A percentile compares a stretch with the other conserved stretches of the same genome.
These are phyloP conservation scores for Ophiodon elongatus DNA, from an alignment of 2,113 vertebrate genomes.

Conservation along the genomic window DNA sequence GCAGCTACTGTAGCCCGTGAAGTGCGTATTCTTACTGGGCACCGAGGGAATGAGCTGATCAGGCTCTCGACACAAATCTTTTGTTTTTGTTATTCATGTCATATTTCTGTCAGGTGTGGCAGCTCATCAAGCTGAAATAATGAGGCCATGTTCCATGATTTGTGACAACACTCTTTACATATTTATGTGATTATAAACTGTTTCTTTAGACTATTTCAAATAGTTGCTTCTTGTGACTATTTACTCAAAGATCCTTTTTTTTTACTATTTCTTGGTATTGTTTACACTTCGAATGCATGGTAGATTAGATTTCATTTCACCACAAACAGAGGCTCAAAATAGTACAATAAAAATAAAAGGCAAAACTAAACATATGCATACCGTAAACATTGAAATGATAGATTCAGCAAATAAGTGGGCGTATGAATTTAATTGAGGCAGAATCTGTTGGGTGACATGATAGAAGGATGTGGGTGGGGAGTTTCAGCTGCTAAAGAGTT, in stretches of 20 bases:
- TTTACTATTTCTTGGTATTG: background rate
- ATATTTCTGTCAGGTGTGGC: constrained; percentile 82
- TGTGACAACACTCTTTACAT: constrained; percentile 69
- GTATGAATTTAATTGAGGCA: constrained; percentile 62
- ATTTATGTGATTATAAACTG: constrained; percentile 66
- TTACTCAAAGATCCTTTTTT: constrained; percentile 11
- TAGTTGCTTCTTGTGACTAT: constrained; percentile 38
- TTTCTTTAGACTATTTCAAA: constrained; percentile 29
- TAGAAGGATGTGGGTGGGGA: constrained; percentile 56
- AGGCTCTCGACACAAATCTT: constrained; percentile 65
- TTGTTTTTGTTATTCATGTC: constrained; percentile 71
- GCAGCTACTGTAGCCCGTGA: constrained; percentile 59
- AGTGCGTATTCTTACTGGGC: constrained; percentile 65
- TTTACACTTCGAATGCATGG: constrained; percentile 28
- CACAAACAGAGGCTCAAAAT: background rate
- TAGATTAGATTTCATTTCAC: background rate
- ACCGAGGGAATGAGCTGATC: constrained; percentile 69
- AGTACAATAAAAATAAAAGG: background rate
- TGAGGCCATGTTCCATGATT: constrained; percentile 78
- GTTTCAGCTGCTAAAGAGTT: constrained; percentile 60
- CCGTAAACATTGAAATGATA: constrained; percentile 19
- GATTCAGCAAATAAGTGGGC: constrained; percentile 57
- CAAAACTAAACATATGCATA: constrained; percentile 10
- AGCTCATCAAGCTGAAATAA: constrained; percentile 83
- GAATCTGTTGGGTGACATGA: constrained; percentile 61